Evolutionary conservation across 2,888 invertebrate species (phyloP).

Genomic region (Bembecia ichneumoniformis): DNA sequence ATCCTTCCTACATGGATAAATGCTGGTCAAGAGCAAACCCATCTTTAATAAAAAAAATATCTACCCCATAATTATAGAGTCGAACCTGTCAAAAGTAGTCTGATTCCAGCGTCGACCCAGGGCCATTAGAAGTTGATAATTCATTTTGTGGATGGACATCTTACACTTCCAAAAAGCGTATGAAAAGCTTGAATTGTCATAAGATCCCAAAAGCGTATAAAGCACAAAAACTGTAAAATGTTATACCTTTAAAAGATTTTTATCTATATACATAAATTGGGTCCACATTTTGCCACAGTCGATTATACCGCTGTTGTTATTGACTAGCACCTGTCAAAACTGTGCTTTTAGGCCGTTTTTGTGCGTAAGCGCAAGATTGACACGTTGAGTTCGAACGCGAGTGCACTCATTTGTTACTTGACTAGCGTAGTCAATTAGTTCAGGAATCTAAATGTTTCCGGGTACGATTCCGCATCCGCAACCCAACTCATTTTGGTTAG

Average conservation of each 20-base stretch:
- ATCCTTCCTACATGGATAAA: no score
- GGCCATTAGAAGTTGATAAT: no score
- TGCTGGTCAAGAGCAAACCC: no score
- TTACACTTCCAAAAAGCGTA: no score
- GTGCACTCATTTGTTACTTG: background rate
- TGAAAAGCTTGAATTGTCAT: no score
- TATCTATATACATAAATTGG: background rate
- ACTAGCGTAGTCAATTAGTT: background rate
- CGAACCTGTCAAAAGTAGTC: no score
- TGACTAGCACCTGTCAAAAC: background rate
- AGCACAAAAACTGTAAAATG: no score
- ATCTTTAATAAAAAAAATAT: no score
- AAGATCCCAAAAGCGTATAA: no score
- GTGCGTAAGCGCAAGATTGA: background rate
- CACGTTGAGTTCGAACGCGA: background rate
- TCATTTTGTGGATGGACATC: no score
- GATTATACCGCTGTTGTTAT: background rate
- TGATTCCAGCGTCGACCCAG: no score
- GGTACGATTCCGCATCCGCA: background rate
- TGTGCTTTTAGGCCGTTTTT: background rate
- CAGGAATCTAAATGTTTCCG: slow-evolving; percentile 6
- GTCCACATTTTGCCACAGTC: background rate
- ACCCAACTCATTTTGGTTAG: background rate
- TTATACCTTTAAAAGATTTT: background rate
- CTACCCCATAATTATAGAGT: no score